Evolutionary conservation across 2,113 vertebrate species (phyloP), one percentile per base, ranked within the genome.

Genomic region (Meles meles): DNA sequence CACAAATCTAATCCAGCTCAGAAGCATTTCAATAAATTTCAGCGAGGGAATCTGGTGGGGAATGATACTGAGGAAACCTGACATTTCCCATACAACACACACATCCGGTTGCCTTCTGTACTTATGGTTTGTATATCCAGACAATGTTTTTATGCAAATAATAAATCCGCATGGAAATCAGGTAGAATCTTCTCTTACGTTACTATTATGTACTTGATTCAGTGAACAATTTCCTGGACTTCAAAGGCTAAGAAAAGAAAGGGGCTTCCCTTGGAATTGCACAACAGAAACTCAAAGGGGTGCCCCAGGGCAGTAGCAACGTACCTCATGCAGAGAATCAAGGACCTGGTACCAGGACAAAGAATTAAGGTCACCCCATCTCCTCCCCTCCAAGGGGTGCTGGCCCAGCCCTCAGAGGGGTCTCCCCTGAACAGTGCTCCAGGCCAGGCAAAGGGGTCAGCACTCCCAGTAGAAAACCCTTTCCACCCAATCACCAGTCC

Each of bases 111-210:
- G n/a, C 10, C 52, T 94, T 95, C 49, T 80, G 57, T 27, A 4
- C 39, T 80, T 65, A 13, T 1, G 42, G 71, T 59, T 49, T 59
- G 86, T 39, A 76, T 44, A 82, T 39, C 44, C 37, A 63, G 76
- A 31, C 42, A 11, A 15, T 55, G 11, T 44, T 65, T 88, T 86
- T 79, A 87, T 42, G 55, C 89, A 83, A 87, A 93, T 47, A 83
- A 71, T 37, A 94, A 57, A 93, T 76, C 88, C 77, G 25, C 44
- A 49, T 69, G 34, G 44, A 97, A 95, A 93, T 47, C 57, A 94
- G 27, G 84, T 14, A 31, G 59, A 71, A 44, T 61, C 80, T 90
- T 67, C 34, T 76, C 77, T 77, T 31, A 31, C 25, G 15, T 67
- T 20, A 55, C 6, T 20, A n/a, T 18, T 29, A 17, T 25, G 21